phyloP scores from a whole-genome alignment of 2,113 vertebrate genomes.

The Clarias gariepinus region DNA sequence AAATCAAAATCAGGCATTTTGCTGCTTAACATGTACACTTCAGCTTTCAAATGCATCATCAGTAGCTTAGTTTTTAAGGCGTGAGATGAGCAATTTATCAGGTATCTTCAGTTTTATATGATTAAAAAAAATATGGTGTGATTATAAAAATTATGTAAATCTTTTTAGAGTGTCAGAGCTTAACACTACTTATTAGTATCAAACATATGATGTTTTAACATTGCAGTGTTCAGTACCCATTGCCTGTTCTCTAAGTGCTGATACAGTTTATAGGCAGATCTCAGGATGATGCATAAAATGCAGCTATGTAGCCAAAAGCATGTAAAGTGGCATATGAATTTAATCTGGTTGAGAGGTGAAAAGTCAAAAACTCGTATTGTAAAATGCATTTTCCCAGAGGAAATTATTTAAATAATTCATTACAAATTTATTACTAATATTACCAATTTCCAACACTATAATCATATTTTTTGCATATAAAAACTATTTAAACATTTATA shows the following conservation, averaged over 20 bases:
- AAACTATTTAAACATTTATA: too few species aligned
- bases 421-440: too few species aligned
- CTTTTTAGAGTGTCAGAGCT: neutral
- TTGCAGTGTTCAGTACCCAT: neutral
- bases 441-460: too few species aligned
- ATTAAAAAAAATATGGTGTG: neutral
- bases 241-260: neutral
- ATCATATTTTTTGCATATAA: too few species aligned
- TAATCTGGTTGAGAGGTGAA: too few species aligned
- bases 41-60: neutral
- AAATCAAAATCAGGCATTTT: neutral
- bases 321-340: too few species aligned
- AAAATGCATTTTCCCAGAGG: too few species aligned
- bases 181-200: neutral
- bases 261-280: neutral
- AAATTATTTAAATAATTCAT: too few species aligned
- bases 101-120: neutral
- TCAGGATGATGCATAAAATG: neutral
- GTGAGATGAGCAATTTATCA: neutral
- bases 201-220: neutral
- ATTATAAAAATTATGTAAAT: too few species aligned
- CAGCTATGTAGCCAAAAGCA: neutral
- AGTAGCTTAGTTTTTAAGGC: neutral
- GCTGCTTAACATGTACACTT: neutral
- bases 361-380: too few species aligned